Evolutionary conservation across 2,797 vertebrate species (phyloP).

Genomic region (Salarias fasciatus): DNA sequence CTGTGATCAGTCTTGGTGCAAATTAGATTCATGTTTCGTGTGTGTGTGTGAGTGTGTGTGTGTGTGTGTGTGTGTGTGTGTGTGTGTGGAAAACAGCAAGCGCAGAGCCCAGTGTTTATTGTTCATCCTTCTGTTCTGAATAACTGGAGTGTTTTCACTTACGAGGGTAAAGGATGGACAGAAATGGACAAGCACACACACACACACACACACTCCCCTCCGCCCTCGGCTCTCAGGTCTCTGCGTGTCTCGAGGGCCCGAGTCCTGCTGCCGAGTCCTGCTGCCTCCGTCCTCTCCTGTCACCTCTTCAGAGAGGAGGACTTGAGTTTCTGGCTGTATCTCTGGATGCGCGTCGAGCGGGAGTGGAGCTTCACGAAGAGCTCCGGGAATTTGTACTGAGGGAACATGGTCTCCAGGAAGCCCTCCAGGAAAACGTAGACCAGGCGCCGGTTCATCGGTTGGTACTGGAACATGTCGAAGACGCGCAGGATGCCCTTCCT

Average conservation of each 20-base stretch:
- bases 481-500: constrained; percentile 98
- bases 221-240: constrained; percentile 45
- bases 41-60: constrained; percentile 26
- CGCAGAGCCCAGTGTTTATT: constrained; percentile 39
- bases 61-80: constrained; percentile 32
- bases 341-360: constrained; percentile 90
- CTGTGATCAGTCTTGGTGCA: constrained; percentile 70
- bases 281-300: constrained; percentile 83
- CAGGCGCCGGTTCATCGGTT: constrained; percentile 96
- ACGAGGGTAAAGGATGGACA: constrained; percentile 42
- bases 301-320: constrained; percentile 94
- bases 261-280: constrained; percentile 54
- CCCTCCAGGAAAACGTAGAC: constrained; percentile 98
- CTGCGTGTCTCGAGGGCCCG: constrained; percentile 31
- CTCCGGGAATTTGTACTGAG: constrained; percentile 97
- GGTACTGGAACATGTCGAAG: constrained; percentile 99
- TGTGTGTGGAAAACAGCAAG: constrained; percentile 32
- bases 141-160: constrained; percentile 60
- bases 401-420: constrained; percentile 98
- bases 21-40: constrained; percentile 55
- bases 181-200: constrained; percentile 24
- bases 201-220: constrained; percentile 30
- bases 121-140: constrained; percentile 46
- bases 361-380: constrained; percentile 99
- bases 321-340: constrained; percentile 93